Conservation (phyloP, 2,888 invertebrate genomes). For the Dichetophora obliterata region DNA sequence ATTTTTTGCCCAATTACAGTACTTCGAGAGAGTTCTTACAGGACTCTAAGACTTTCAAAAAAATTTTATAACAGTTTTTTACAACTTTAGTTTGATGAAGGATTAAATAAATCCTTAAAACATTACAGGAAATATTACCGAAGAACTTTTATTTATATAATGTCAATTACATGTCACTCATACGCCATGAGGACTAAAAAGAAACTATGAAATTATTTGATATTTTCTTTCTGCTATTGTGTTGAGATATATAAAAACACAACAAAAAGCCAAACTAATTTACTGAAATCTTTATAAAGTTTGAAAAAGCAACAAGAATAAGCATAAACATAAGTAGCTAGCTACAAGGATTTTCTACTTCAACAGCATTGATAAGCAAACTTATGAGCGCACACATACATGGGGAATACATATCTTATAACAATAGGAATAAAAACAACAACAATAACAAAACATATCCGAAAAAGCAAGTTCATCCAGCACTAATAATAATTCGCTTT, state of each 20-base stretch:
- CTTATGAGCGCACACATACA: background rate
- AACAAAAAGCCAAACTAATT: background rate
- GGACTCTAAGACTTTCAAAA: too few species aligned
- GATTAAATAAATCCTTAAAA: too few species aligned
- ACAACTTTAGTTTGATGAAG: too few species aligned
- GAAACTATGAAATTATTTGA: background rate
- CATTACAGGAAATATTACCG: too few species aligned
- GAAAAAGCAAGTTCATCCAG: too few species aligned
- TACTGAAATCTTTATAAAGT: background rate
- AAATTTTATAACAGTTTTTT: too few species aligned
- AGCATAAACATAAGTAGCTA: background rate
- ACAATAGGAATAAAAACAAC: background rate
- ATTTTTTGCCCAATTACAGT: too few species aligned
- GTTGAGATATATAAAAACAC: background rate
- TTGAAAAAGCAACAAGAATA: background rate
- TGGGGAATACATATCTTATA: background rate
- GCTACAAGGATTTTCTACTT: background rate
- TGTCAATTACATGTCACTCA: background rate
- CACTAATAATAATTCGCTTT: slow-evolving; percentile 1
- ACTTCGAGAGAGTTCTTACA: too few species aligned
- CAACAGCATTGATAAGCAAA: background rate
- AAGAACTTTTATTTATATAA: background rate
- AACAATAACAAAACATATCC: background rate
- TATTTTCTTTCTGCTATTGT: background rate
- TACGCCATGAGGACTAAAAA: background rate